Percentiles rank a stretch among this genome's conserved stretches.
These are phyloP conservation scores for Cathartes aura DNA, from an alignment of 2,113 vertebrate species.

Conservation along the genomic window DNA sequence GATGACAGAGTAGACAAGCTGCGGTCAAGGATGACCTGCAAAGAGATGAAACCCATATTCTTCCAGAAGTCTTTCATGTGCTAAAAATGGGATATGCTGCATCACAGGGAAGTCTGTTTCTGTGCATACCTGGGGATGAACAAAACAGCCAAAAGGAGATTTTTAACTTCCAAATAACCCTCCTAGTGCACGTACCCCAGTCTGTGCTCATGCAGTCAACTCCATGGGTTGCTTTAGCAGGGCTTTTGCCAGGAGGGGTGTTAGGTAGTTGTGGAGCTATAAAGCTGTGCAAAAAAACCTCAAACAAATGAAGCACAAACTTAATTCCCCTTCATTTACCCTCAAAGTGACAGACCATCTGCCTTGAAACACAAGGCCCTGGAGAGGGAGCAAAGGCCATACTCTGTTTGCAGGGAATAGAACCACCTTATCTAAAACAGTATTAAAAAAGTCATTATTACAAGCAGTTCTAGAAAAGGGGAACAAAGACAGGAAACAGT, in stretches of 20 bases:
- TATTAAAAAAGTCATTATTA: not conserved
- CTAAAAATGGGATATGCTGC: not conserved
- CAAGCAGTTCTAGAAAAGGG: not conserved
- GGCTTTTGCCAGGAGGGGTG: not conserved
- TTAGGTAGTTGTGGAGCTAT: rapidly evolving
- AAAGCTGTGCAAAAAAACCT: not conserved
- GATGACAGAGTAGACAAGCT: not conserved
- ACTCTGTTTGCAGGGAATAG: not conserved
- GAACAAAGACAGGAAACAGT: not conserved
- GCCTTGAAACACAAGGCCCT: not conserved
- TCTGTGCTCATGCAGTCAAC: not conserved
- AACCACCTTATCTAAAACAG: not conserved
- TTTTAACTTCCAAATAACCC: not conserved
- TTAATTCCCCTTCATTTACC: not conserved
- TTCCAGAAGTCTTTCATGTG: not conserved
- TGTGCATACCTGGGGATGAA: not conserved
- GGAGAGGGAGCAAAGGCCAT: not conserved
- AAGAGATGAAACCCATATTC: slow-evolving; percentile 14
- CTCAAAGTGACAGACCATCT: not conserved
- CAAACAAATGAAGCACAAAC: not conserved
- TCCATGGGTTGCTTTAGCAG: not conserved
- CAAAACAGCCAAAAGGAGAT: not conserved
- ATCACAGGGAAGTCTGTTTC: not conserved
- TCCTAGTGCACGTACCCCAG: not conserved
- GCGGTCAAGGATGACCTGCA: not conserved